These are phyloP conservation scores for Drosophila kuntzei DNA, from an alignment of 2,888 invertebrate species.

Conservation along the genomic window DNA sequence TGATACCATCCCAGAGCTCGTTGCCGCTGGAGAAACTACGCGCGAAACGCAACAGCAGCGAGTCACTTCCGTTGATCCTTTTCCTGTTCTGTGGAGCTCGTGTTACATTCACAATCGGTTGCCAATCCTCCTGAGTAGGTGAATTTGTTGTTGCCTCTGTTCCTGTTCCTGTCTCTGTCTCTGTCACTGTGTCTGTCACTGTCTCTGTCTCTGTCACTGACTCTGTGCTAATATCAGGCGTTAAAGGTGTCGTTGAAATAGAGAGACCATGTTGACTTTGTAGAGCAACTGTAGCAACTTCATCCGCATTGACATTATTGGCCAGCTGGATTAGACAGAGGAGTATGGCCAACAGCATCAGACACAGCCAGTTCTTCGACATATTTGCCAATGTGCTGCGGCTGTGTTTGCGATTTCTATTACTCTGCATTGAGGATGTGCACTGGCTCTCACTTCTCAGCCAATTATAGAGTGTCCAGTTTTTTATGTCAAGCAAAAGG, in stretches of 20 bases:
- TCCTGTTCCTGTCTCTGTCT: not conserved
- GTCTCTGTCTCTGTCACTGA: constrained; percentile 15
- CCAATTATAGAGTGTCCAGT: constrained; percentile 60
- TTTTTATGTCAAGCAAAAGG: constrained; percentile 33
- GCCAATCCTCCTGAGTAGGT: constrained; percentile 63
- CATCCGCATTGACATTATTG: constrained; percentile 50
- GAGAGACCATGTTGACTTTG: constrained; percentile 37
- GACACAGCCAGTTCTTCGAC: constrained; percentile 38
- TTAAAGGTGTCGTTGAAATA: constrained; percentile 58
- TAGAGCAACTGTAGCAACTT: constrained; percentile 23
- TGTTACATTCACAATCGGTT: constrained; percentile 56
- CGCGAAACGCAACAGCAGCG: constrained; percentile 75
- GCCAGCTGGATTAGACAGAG: constrained; percentile 49
- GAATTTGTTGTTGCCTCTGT: constrained; percentile 18
- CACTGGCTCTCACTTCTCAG: constrained; percentile 59
- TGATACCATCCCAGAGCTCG: constrained; percentile 90
- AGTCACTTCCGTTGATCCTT: constrained; percentile 61
- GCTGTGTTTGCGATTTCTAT: constrained; percentile 58
- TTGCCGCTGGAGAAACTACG: constrained; percentile 87
- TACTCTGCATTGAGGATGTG: constrained; percentile 63
- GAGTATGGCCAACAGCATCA: constrained; percentile 30
- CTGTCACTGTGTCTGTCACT: constrained; percentile 2
- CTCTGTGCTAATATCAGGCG: constrained; percentile 30
- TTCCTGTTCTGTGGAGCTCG: constrained; percentile 18
- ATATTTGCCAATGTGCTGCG: constrained; percentile 52